A percentile compares a stretch with the other conserved stretches of the same genome.
phyloP scores from a whole-genome alignment of 2,888 invertebrate species.

The Rutpela maculata region DNA sequence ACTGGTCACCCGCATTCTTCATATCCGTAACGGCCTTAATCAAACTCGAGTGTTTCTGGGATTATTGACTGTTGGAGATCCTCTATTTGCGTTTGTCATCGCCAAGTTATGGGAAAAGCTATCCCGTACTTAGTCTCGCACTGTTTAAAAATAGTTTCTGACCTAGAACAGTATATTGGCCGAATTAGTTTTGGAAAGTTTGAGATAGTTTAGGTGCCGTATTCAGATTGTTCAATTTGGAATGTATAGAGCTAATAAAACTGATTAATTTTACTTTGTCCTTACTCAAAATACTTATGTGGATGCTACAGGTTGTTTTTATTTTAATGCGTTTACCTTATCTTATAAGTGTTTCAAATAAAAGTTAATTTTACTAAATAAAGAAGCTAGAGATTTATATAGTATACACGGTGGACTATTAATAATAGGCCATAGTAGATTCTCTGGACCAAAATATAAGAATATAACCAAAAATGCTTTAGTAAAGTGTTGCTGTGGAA shows the following conservation, averaged over 20 bases:
- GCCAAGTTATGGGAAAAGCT: background rate
- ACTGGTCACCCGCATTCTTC: conserved; percentile 47
- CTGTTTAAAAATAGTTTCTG: conserved; percentile 11
- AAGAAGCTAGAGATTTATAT: no score
- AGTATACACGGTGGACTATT: no score
- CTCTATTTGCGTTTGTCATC: conserved; percentile 21
- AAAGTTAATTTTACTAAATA: no score
- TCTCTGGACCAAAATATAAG: no score
- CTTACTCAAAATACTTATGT: background rate
- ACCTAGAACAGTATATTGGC: background rate
- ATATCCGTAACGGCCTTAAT: conserved; percentile 43
- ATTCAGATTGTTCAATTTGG: background rate
- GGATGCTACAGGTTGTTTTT: background rate
- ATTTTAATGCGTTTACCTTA: background rate
- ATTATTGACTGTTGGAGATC: conserved; percentile 39
- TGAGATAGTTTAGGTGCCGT: background rate
- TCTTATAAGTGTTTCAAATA: no score
- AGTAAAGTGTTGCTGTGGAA: no score
- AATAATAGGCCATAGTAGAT: no score
- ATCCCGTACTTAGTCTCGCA: background rate
- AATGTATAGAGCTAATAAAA: background rate
- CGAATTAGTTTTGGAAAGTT: background rate
- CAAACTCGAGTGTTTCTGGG: conserved; percentile 39
- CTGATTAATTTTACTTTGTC: no score
- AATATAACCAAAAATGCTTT: no score